phyloP scores from a whole-genome alignment of 2,888 invertebrate species.

The Ashinkailepas kermadecensis region DNA sequence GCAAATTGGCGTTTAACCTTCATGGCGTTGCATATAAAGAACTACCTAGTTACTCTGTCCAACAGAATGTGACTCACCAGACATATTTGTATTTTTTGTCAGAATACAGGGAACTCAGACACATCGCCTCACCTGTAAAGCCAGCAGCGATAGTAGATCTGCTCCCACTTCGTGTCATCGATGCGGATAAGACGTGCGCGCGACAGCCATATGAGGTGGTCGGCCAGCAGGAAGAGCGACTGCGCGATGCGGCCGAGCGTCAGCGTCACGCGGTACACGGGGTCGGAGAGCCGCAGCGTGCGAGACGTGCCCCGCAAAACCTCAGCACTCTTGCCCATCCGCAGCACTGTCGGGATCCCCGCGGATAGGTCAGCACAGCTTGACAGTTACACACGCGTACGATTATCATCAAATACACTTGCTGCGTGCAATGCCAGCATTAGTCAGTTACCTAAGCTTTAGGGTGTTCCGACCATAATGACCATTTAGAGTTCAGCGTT shows the following conservation, averaged over 20 bases:
- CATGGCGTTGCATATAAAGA: no score
- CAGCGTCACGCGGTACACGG: slow-evolving; percentile 59
- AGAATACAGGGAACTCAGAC: no score
- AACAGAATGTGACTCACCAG: no score
- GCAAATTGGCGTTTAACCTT: no score
- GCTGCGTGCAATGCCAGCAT: no score
- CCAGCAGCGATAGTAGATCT: slow-evolving; percentile 55
- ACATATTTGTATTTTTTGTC: no score
- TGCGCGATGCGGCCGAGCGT: slow-evolving; percentile 71
- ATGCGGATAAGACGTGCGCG: slow-evolving; percentile 40
- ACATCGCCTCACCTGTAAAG: slow-evolving; percentile 48
- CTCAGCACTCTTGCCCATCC: slow-evolving; percentile 77
- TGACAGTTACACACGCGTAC: no score
- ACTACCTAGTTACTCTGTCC: no score
- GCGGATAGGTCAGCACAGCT: neutral
- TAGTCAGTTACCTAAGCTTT: no score
- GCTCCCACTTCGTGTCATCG: slow-evolving; percentile 61
- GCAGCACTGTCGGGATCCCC: slow-evolving; percentile 57
- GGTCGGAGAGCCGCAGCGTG: slow-evolving; percentile 62
- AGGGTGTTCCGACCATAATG: no score
- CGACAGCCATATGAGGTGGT: slow-evolving; percentile 79
- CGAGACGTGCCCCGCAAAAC: slow-evolving; percentile 65
- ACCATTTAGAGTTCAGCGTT: no score
- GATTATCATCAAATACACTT: no score
- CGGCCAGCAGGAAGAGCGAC: slow-evolving; percentile 69